A percentile compares a stretch with the other conserved stretches of the same genome.
phyloP scores from a whole-genome alignment of 2,797 vertebrate species.

The Myotis planiceps region DNA sequence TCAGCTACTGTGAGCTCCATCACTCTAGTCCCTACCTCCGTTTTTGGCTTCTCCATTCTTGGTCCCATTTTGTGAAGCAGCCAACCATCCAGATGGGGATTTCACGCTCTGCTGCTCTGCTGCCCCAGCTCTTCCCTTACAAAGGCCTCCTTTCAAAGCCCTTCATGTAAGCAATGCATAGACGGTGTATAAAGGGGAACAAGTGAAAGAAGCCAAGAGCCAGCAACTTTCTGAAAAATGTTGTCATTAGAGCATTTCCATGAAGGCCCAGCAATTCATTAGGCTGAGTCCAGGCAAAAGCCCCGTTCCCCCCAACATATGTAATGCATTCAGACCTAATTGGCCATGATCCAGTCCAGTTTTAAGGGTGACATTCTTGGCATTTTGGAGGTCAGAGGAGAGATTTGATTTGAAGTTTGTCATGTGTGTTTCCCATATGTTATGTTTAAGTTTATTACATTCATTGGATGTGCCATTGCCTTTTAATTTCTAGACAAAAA shows the following conservation, averaged over 20 bases:
- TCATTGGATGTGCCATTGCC: background rate
- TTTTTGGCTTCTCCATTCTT: constrained; percentile 76
- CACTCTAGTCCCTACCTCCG: constrained; percentile 63
- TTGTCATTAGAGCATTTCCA: constrained; percentile 27
- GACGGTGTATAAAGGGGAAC: constrained; percentile 46
- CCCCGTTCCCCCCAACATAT: constrained; percentile 28
- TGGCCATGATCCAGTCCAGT: constrained; percentile 31
- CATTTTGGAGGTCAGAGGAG: constrained; percentile 60
- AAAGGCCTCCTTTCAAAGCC: constrained; percentile 80
- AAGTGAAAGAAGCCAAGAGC: constrained; percentile 66
- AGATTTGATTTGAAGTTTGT: constrained; percentile 32
- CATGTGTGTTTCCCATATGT: constrained; percentile 43
- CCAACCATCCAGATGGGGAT: constrained; percentile 82
- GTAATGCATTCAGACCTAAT: constrained; percentile 57
- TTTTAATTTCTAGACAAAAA: constrained; percentile 38
- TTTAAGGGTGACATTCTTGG: constrained; percentile 7
- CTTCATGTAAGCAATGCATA: constrained; percentile 72
- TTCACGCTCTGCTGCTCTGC: constrained; percentile 80
- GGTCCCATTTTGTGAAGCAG: constrained; percentile 77
- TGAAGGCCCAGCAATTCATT: constrained; percentile 47
- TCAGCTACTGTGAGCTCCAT: constrained; percentile 71
- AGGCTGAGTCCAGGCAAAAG: constrained; percentile 30
- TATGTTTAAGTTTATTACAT: background rate
- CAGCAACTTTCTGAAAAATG: constrained; percentile 60
- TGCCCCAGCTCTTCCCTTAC: constrained; percentile 73